Percentiles rank a stretch among this genome's conserved stretches.
phyloP scores from a whole-genome alignment of 2,888 invertebrate genomes.

The Epinotia brunnichana region DNA sequence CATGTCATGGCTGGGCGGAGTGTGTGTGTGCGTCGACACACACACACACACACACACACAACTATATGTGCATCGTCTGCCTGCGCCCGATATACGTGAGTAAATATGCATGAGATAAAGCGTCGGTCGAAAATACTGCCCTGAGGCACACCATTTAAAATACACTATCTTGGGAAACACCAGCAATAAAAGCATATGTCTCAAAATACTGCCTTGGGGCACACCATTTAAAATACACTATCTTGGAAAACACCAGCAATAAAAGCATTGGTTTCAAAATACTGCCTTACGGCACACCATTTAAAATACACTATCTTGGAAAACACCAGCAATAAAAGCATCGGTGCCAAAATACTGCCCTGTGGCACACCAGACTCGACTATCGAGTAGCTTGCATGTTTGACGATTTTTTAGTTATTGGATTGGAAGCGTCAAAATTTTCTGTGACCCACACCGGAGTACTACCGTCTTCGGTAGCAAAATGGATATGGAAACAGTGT shows the following conservation, averaged over 20 bases:
- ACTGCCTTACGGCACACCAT: background rate
- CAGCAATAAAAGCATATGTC: no score
- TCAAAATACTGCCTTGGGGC: no score
- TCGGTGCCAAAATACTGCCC: background rate
- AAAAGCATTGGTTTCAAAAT: no score
- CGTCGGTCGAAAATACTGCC: no score
- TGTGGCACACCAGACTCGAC: background rate
- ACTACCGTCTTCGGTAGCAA: background rate
- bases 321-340: background rate
- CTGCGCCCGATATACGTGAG: slow-evolving; percentile 81
- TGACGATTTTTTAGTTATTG: background rate
- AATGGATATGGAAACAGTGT: background rate
- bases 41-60: no score
- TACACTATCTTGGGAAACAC: no score
- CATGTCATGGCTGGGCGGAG: slow-evolving; percentile 90
- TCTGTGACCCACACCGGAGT: background rate
- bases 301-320: background rate
- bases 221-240: no score
- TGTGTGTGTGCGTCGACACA: slow-evolving; percentile 88
- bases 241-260: no score
- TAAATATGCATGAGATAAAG: slow-evolving; percentile 28
- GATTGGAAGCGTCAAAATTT: background rate
- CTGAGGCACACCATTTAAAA: background rate
- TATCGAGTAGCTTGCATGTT: background rate
- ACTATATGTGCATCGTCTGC: slow-evolving; percentile 89